Percentiles rank a stretch among this genome's conserved stretches.
Evolutionary conservation across 1,140 invertebrate species (phyloP).

Genomic region (Zophobas morio): DNA sequence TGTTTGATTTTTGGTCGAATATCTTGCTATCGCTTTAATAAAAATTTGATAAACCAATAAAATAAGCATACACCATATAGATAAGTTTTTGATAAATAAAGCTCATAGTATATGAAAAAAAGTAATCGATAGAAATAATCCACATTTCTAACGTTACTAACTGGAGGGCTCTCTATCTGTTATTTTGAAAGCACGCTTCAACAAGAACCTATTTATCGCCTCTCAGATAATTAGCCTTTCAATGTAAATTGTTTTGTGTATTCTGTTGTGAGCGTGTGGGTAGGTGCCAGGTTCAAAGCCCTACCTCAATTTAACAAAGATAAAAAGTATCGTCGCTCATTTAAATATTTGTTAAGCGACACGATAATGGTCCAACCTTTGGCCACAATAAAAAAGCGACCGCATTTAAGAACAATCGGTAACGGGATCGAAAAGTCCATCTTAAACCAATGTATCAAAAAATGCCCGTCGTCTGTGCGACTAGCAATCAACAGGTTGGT

Average conservation of each 20-base stretch:
- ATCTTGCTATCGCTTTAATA: too few relatives aligned
- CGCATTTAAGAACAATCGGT: conserved; percentile 22
- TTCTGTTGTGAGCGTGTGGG: conserved; percentile 37
- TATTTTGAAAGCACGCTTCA: not conserved
- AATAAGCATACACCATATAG: not conserved
- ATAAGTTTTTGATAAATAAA: not conserved
- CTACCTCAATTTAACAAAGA: conserved; percentile 39
- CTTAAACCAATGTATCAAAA: not conserved
- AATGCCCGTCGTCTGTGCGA: not conserved
- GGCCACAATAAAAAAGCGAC: conserved; percentile 6
- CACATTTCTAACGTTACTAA: not conserved
- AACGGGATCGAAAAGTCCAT: conserved; percentile 20
- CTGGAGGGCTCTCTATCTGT: not conserved
- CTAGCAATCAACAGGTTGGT: conserved; percentile 39
- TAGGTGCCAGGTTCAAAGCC: conserved; percentile 32
- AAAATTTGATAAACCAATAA: not conserved
- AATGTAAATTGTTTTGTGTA: conserved; percentile 50
- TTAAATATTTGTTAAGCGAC: conserved; percentile 27
- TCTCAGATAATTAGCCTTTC: conserved; percentile 48
- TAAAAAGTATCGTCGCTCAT: conserved; percentile 15
- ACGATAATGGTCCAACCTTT: conserved; percentile 28
- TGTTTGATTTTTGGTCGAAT: not conserved
- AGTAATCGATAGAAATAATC: not conserved
- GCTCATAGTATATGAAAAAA: not conserved
- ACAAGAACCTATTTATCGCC: conserved; percentile 43